Evolutionary conservation across 2,888 invertebrate genomes (phyloP), one percentile per base, ranked within the genome.

Genomic region (Temnothorax ravouxi): DNA sequence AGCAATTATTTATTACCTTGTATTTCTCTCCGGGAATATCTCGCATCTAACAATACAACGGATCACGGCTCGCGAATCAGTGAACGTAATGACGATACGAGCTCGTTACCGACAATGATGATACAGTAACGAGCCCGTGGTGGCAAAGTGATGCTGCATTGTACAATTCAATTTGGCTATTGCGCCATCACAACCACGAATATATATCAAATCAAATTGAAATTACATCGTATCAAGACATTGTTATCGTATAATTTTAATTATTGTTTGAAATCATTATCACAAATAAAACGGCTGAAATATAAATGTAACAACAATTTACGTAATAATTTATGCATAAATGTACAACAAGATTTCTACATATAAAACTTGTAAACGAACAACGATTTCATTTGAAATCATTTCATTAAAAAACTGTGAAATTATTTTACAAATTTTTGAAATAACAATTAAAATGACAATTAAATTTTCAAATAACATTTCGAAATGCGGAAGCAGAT

Each of bases 71-170:
- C 76, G 84, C 72, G 81, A 87, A 83, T 81, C 85, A 71, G 56
- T 77, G 80, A 81, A 86, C 84, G 74, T 87, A 88, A 86, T 84
- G 85, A 84, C 84, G 88, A 87, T 86, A 84, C 87, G 82, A 88
- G 84, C 89, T 88, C 85, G 89, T 89, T 87, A 89, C 72, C 34
- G 82, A 77, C 66, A 62, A 84, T 85, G 88, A 88, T 88, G 89
- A 86, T 83, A 84, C 84, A 72, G 82, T 89, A 87, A 89, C 88
- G 87, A 87, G 86, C 74, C 29, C 66, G 81, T 85, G 69, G 82
- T 38, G 69, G 61, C 64, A 15, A 71, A 72, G 52, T 71, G 79
- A 71, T 71, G 71, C 59, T 79, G 59, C 13, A 61, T 71, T 59
- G 72, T 71, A 72, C 38, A 56, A 72, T 80, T 80, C 52, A 80